Evolutionary conservation across 1,140 invertebrate species (phyloP).

Genomic region (Proctacanthus coquilletti): DNA sequence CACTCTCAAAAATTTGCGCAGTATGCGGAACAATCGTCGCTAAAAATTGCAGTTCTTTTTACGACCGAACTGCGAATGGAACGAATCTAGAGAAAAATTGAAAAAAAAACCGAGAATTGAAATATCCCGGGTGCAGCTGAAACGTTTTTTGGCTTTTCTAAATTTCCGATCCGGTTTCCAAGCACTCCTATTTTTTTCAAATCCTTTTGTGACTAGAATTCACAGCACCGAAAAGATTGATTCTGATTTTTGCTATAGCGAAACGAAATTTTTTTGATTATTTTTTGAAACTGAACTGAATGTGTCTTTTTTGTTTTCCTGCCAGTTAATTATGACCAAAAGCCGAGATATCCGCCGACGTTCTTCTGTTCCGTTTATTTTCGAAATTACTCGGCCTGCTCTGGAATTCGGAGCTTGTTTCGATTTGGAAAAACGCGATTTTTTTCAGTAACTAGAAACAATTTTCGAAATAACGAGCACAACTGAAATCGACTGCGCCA

Average conservation of each 20-base stretch:
- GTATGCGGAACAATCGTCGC: background rate
- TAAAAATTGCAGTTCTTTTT: background rate
- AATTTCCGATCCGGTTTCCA: background rate
- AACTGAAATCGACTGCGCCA: too few species aligned
- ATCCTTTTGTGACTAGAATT: background rate
- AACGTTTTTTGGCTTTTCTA: background rate
- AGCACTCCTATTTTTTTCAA: background rate
- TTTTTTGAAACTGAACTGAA: constrained; percentile 1
- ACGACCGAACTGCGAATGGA: too few species aligned
- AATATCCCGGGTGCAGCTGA: background rate
- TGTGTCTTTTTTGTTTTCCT: background rate
- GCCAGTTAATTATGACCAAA: too few species aligned
- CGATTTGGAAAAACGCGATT: too few species aligned
- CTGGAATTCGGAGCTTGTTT: too few species aligned
- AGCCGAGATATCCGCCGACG: too few species aligned
- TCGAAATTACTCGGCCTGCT: too few species aligned
- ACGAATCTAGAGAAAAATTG: too few species aligned
- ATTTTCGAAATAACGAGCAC: too few species aligned
- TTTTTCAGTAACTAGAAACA: too few species aligned
- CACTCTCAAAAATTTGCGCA: background rate
- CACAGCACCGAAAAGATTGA: background rate
- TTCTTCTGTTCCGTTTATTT: too few species aligned
- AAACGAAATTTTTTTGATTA: constrained; percentile 1
- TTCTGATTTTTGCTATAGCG: background rate
- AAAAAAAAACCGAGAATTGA: background rate